Percentiles rank a stretch among this genome's conserved stretches.
phyloP scores from a whole-genome alignment of 92 coral and sea anemone species.

The Epizoanthus scotinus region DNA sequence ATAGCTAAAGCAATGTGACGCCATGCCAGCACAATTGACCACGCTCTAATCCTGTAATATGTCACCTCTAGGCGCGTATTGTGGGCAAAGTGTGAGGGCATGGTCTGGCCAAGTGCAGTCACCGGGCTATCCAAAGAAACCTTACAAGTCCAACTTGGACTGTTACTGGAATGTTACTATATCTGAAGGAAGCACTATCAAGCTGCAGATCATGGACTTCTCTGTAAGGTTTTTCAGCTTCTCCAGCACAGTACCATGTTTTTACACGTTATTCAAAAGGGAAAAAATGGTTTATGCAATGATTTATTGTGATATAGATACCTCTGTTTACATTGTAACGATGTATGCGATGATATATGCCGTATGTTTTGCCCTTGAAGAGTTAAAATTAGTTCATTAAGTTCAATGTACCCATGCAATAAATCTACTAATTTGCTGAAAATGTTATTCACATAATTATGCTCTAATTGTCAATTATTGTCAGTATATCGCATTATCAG shows the following conservation, averaged over 20 bases:
- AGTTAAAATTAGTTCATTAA: too few relatives aligned
- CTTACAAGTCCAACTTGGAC: slow-evolving; percentile 22
- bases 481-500: too few relatives aligned
- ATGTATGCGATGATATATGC: too few relatives aligned
- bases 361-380: too few relatives aligned
- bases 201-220: not conserved
- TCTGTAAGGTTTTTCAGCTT: not conserved
- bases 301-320: too few relatives aligned
- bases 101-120: not conserved
- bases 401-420: too few relatives aligned
- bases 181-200: slow-evolving; percentile 13
- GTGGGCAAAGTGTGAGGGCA: not conserved
- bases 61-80: slow-evolving; percentile 4
- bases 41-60: not conserved
- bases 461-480: too few relatives aligned
- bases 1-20: not conserved
- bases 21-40: not conserved
- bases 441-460: too few relatives aligned
- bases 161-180: slow-evolving; percentile 34
- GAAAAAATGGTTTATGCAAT: not conserved
- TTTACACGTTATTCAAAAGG: not conserved
- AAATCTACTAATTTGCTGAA: too few relatives aligned
- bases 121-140: not conserved
- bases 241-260: not conserved
- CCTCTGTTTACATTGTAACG: too few relatives aligned